Base-by-base conservation (phyloP, 2,113 vertebrate species). In the Mastomys natalensis region DNA sequence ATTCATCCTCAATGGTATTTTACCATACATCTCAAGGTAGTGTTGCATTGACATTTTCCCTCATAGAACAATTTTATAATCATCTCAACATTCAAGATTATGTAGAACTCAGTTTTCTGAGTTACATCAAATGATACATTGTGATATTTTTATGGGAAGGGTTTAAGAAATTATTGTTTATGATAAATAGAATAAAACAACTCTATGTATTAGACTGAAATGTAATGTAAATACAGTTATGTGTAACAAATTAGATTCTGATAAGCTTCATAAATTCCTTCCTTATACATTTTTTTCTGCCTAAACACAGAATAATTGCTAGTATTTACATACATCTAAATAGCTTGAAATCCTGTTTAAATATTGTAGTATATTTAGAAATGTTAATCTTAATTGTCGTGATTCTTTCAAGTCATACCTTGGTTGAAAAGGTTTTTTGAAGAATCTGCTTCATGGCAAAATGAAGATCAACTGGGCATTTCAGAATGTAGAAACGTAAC, bases 381-480 rank as follows among this genome's bases (percentile, higher is more conserved):
- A 95, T 93, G 29, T 48, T 51, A 94, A 12, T 91, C 55, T 73
- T 87, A 45, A 66, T 70, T 53, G 80, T 60, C 70, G 16, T 85
- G 40, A 92, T 91, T 73, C 31, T 96, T 58, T 87, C 77, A 94
- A 53, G n/a, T 60, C 43, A 29, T 55, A 70, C 26, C 91, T 93
- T 96, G 72, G 60, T 88, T 93, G 82, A 55, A 82, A 96, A 93
- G 92, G 16, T 62, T 24, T 62, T 58, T 95, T 96, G 15, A 96
- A 94, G n/a, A 94, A 34, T 11, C 84, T 70, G 22, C 37, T 82
- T 34, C 81, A 85, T 84, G 85, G 9, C 4, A 84, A 74, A 92
- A 96, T 77, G 55, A 22, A 91, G 22, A 40, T 82, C 13, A 45
- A 66, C 55, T 40, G 7, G 29, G 16, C 8, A 66, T 45, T 89